These are phyloP conservation scores for Salticus scenicus DNA, from an alignment of 2,888 invertebrate species.

Conservation along the genomic window DNA sequence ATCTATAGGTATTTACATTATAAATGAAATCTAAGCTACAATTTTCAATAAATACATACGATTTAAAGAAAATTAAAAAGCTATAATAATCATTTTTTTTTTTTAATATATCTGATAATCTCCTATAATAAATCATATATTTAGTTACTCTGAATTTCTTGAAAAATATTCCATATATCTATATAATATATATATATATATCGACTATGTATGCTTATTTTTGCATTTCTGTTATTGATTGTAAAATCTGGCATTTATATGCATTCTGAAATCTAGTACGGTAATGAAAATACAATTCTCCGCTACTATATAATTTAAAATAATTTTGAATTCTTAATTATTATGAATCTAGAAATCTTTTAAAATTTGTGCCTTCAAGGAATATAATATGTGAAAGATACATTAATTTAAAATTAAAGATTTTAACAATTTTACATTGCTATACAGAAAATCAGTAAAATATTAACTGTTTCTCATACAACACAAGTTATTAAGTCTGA, in stretches of 20 bases:
- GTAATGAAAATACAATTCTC: background rate
- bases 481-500: background rate
- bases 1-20: background rate
- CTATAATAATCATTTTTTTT: background rate
- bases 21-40: constrained; percentile 5
- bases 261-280: background rate
- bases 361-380: too few relatives aligned
- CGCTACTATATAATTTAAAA: too few relatives aligned
- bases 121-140: background rate
- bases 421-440: background rate
- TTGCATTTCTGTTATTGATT: background rate
- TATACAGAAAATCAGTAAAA: background rate
- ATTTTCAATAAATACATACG: background rate
- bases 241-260: background rate
- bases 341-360: too few relatives aligned
- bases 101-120: background rate
- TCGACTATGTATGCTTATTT: background rate
- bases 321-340: too few relatives aligned
- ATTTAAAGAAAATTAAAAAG: background rate
- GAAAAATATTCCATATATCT: constrained; percentile 7
- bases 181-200: background rate
- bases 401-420: background rate
- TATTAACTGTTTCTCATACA: constrained; percentile 14
- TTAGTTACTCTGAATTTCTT: background rate
- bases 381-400: too few relatives aligned